phyloP scores from a whole-genome alignment of 1,140 invertebrate species.

The Riptortus pedestris region DNA sequence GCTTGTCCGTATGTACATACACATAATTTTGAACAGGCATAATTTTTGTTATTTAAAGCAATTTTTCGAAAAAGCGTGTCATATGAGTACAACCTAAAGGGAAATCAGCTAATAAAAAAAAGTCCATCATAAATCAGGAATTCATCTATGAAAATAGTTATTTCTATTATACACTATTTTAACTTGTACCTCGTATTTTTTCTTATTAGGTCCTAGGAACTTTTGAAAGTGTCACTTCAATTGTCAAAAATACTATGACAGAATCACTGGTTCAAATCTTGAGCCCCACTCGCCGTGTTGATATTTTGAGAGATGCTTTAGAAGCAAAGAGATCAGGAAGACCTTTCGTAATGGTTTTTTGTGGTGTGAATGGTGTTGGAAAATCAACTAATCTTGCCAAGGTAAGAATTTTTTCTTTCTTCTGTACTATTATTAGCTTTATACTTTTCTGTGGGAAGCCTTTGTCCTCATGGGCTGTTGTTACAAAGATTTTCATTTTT shows the following conservation, averaged over 20 bases:
- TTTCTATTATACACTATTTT: background rate
- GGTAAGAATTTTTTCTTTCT: conserved; percentile 31
- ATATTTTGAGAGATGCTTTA: conserved; percentile 91
- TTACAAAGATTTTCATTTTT: too few species aligned
- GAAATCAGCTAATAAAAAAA: too few species aligned
- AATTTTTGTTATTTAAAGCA: too few species aligned
- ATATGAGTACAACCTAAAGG: too few species aligned
- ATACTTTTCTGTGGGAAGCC: too few species aligned
- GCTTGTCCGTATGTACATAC: too few species aligned
- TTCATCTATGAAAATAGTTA: too few species aligned
- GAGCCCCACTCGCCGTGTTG: conserved; percentile 86
- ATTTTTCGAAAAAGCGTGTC: too few species aligned
- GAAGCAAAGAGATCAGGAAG: conserved; percentile 68
- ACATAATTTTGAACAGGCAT: too few species aligned
- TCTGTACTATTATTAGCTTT: conserved; percentile 31
- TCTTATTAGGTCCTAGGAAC: conserved; percentile 56
- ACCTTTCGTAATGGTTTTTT: conserved; percentile 96
- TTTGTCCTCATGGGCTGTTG: too few species aligned
- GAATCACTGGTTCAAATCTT: conserved; percentile 84
- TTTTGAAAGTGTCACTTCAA: conserved; percentile 78
- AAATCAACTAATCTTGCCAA: conserved; percentile 99
- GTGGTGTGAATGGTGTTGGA: conserved; percentile 98
- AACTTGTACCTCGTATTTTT: too few species aligned
- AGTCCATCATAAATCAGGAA: too few species aligned
- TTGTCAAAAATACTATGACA: conserved; percentile 68